Percentiles rank a stretch among this genome's conserved stretches.
Conservation (phyloP, 2,888 invertebrate genomes). For the Phasia obesa region DNA sequence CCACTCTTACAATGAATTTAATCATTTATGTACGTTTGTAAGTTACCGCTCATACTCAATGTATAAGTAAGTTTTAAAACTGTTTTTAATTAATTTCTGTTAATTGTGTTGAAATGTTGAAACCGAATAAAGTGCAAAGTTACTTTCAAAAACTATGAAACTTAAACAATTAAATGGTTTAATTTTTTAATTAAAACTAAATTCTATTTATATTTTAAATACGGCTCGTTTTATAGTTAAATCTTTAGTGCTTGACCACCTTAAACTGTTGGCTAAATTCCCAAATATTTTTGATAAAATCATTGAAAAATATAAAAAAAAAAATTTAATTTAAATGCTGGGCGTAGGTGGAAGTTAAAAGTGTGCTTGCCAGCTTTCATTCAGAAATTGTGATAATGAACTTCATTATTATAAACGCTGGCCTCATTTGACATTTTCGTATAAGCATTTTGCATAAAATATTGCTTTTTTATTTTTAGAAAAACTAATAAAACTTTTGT, state of each 20-base stretch:
- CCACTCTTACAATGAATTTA: background rate
- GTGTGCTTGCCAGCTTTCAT: slow-evolving; percentile 46
- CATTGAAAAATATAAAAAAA: background rate
- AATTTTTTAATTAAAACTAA: slow-evolving; percentile 29
- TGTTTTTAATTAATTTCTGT: slow-evolving; percentile 41
- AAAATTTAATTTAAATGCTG: slow-evolving; percentile 15
- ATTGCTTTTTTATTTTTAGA: background rate
- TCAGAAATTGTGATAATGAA: slow-evolving; percentile 58
- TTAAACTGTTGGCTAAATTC: slow-evolving; percentile 33
- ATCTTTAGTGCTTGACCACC: background rate
- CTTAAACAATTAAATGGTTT: slow-evolving; percentile 9
- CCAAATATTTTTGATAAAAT: slow-evolving; percentile 2
- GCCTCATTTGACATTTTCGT: slow-evolving; percentile 21
- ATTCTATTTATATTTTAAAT: slow-evolving; percentile 7
- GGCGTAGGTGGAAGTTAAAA: slow-evolving; percentile 56
- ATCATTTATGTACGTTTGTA: background rate
- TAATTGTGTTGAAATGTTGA: slow-evolving; percentile 43
- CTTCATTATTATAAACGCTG: slow-evolving; percentile 21
- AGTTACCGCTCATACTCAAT: slow-evolving; percentile 11
- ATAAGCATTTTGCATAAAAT: background rate
- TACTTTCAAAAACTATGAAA: slow-evolving; percentile 12
- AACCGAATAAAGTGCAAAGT: background rate
- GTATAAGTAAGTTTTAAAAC: slow-evolving; percentile 46
- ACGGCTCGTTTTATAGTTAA: background rate
- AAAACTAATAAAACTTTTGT: background rate